phyloP scores from a whole-genome alignment of 2,888 invertebrate genomes.

The Temnothorax ravouxi region DNA sequence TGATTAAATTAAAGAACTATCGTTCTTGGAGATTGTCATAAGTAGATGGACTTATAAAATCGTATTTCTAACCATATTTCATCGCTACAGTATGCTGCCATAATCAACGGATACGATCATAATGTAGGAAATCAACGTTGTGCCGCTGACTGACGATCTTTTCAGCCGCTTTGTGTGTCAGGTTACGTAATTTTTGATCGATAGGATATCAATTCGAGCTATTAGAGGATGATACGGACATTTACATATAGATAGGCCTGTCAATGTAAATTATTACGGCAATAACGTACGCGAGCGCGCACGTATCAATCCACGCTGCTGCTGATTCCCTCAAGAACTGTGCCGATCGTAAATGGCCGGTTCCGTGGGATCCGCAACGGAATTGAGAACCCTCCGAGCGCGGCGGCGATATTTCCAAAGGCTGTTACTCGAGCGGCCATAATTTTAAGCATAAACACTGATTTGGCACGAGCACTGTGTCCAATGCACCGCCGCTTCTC shows the following conservation, averaged over 20 bases:
- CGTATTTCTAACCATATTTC: neutral
- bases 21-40: neutral
- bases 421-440: constrained; percentile 79
- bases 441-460: constrained; percentile 81
- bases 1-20: neutral
- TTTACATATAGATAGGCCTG: constrained; percentile 73
- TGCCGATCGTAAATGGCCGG: neutral
- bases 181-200: constrained; percentile 68
- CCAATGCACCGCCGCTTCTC: constrained; percentile 53
- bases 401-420: constrained; percentile 76
- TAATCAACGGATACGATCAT: neutral
- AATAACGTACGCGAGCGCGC: constrained; percentile 63
- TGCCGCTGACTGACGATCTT: neutral
- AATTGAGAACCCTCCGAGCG: constrained; percentile 74
- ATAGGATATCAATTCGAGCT: constrained; percentile 66
- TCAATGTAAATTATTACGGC: constrained; percentile 71
- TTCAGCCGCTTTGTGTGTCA: constrained; percentile 20
- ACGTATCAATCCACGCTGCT: constrained; percentile 67
- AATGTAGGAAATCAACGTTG: constrained; percentile 1
- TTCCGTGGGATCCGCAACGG: neutral
- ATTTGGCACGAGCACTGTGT: constrained; percentile 77
- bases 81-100: neutral
- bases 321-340: constrained; percentile 25
- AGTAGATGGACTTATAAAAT: neutral
- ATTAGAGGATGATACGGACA: constrained; percentile 57